These are phyloP conservation scores for Mormyrus iriodes DNA, from an alignment of 2,113 vertebrate species.

Conservation along the genomic window DNA sequence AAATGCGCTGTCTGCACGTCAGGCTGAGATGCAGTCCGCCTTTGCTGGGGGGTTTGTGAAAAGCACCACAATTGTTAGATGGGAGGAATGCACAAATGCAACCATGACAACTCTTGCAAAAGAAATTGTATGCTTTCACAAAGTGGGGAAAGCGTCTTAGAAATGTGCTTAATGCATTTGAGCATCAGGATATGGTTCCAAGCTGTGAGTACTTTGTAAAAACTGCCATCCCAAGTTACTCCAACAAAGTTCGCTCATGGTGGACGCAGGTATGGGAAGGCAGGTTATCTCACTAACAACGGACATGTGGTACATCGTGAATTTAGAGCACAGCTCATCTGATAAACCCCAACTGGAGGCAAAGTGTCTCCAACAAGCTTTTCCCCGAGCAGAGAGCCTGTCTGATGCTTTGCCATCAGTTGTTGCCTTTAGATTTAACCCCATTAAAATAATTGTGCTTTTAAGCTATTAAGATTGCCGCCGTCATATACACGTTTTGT, in stretches of 20 bases:
- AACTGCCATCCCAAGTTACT: not conserved
- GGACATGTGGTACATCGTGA: not conserved
- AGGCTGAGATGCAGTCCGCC: not conserved
- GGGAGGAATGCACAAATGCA: not conserved
- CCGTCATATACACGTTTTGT: not conserved
- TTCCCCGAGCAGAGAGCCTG: not conserved
- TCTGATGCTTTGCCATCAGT: not conserved
- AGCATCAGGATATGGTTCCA: not conserved
- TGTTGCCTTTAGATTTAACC: not conserved
- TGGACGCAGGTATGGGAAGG: not conserved
- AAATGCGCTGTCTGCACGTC: not conserved
- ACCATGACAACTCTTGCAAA: not conserved
- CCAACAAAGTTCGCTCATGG: not conserved
- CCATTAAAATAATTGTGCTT: not conserved
- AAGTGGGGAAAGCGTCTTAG: not conserved
- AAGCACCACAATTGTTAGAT: not conserved
- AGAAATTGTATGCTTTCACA: not conserved
- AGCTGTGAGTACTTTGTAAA: not conserved
- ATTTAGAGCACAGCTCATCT: not conserved
- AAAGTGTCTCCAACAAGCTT: not conserved
- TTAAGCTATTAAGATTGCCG: not conserved
- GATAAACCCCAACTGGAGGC: not conserved
- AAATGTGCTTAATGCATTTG: not conserved
- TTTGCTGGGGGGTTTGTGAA: not conserved
- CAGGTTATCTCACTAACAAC: not conserved